Evolutionary conservation across 2,113 vertebrate genomes (phyloP).

Genomic region (Canis aureus): DNA sequence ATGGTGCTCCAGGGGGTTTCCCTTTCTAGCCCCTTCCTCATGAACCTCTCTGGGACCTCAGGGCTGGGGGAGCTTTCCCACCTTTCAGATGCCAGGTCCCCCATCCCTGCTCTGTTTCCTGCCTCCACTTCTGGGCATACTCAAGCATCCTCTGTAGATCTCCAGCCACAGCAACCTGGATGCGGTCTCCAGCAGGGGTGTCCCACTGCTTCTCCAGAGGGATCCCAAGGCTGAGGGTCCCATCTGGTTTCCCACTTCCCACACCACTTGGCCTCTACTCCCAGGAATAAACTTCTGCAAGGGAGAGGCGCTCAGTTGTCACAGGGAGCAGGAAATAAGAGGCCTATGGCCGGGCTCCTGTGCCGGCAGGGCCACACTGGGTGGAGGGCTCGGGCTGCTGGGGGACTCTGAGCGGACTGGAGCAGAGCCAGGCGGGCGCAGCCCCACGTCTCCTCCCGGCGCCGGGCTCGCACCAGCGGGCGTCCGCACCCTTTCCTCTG

Average conservation of each 20-base stretch:
- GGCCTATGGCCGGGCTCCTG: not conserved
- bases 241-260: not conserved
- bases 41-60: not conserved
- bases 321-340: not conserved
- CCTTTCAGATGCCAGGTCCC: too few species aligned
- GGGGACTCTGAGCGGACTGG: not conserved
- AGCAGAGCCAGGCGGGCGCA: not conserved
- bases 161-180: not conserved
- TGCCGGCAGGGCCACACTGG: too few species aligned
- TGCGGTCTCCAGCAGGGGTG: not conserved
- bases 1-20: not conserved
- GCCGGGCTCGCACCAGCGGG: not conserved
- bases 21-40: not conserved
- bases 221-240: not conserved
- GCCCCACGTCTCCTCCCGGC: not conserved
- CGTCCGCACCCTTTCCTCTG: not conserved
- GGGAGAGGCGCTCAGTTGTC: not conserved
- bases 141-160: not conserved
- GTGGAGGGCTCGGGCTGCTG: too few species aligned
- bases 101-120: not conserved
- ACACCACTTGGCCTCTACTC: slow-evolving; percentile 2
- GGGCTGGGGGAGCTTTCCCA: not conserved
- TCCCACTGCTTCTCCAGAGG: not conserved
- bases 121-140: not conserved
- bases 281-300: slow-evolving; percentile 64